Evolutionary conservation across 2,888 invertebrate species (phyloP).

Genomic region (Pollenia labialis): DNA sequence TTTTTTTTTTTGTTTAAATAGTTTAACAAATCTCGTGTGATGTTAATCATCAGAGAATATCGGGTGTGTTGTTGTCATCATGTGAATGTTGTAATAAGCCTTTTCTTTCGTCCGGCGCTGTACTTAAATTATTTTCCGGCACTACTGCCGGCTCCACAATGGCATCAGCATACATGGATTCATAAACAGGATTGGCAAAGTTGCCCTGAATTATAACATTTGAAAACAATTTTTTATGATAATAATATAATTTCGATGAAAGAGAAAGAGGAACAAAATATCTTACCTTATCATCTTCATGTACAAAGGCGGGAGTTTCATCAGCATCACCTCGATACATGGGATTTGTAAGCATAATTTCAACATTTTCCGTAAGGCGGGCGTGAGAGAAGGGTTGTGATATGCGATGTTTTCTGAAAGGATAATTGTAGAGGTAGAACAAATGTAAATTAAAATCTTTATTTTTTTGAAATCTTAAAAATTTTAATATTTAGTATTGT

Average conservation of each 20-base stretch:
- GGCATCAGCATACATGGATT: conserved; percentile 89
- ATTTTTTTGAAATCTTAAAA: no score
- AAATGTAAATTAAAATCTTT: not conserved
- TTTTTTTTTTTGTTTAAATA: conserved; percentile 42
- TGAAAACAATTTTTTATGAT: conserved; percentile 22
- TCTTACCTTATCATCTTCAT: conserved; percentile 87
- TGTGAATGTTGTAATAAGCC: conserved; percentile 85
- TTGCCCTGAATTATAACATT: conserved; percentile 85
- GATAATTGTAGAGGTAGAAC: not conserved
- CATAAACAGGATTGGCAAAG: conserved; percentile 94
- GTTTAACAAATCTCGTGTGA: conserved; percentile 79
- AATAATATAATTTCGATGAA: not conserved
- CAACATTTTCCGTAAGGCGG: conserved; percentile 92
- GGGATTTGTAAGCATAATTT: conserved; percentile 90
- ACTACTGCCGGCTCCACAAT: conserved; percentile 79
- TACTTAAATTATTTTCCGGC: conserved; percentile 80
- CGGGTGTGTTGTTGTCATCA: conserved; percentile 84
- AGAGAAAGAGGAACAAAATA: not conserved
- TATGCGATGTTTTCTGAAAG: conserved; percentile 84
- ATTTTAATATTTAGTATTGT: no score
- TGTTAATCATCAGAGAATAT: conserved; percentile 84
- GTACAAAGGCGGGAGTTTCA: conserved; percentile 86
- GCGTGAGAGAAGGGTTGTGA: conserved; percentile 90
- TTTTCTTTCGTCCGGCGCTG: conserved; percentile 85
- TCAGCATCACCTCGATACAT: conserved; percentile 92